Evolutionary conservation across 2,113 vertebrate genomes (phyloP).

Genomic region (Pyrgilauda ruficollis): DNA sequence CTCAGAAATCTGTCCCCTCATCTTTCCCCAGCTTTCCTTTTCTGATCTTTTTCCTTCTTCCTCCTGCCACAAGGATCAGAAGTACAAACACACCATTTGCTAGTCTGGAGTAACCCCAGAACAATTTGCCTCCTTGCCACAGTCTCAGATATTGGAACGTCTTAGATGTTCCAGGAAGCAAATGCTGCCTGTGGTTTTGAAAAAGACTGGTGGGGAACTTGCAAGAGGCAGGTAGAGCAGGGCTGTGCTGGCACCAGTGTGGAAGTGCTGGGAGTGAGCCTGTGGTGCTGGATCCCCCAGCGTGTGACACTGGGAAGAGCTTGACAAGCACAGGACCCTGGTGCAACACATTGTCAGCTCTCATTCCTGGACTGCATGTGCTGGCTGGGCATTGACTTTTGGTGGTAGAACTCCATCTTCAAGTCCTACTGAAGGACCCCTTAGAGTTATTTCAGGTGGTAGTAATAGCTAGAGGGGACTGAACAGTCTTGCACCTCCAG

Average conservation of each 20-base stretch:
- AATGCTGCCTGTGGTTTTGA: neutral
- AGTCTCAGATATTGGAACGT: too few species aligned
- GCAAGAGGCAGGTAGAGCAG: neutral
- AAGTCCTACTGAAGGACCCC: fast-evolving
- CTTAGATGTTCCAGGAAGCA: neutral
- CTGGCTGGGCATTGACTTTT: neutral
- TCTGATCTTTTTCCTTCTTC: neutral
- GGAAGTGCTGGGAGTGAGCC: neutral
- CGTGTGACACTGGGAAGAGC: neutral
- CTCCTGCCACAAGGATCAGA: neutral
- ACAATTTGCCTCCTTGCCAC: neutral
- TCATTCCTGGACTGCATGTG: neutral
- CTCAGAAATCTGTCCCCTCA: neutral
- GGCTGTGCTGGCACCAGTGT: neutral
- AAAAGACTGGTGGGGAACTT: neutral
- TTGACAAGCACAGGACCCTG: neutral
- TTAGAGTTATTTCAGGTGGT: neutral
- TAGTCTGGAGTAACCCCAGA: neutral
- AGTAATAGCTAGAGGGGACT: neutral
- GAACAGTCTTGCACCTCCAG: fast-evolving
- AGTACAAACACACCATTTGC: neutral
- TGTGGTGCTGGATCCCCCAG: neutral
- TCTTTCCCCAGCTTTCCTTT: neutral
- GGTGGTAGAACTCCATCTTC: neutral
- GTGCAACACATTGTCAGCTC: neutral